phyloP scores from a whole-genome alignment of 2,113 vertebrate genomes.

The Microtus ochrogaster region DNA sequence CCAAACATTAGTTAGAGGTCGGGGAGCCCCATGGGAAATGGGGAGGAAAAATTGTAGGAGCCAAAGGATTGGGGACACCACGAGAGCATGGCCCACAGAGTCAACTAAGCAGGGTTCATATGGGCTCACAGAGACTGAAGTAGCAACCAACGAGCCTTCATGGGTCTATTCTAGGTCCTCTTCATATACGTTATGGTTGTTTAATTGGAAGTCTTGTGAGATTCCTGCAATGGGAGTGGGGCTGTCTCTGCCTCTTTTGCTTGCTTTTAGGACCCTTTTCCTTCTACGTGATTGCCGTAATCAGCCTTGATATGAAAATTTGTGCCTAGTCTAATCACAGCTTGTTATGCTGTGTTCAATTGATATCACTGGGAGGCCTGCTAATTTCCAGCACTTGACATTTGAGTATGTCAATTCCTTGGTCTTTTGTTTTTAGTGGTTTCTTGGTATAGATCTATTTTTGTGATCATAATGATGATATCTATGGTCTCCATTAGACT shows the following conservation, averaged over 20 bases:
- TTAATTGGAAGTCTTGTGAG: neutral
- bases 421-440: neutral
- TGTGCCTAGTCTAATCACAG: neutral
- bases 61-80: neutral
- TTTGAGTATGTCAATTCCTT: neutral
- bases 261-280: neutral
- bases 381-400: neutral
- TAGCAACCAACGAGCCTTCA: neutral
- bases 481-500: neutral
- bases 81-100: neutral
- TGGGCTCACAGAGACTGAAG: neutral
- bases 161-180: neutral
- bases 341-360: neutral
- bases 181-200: neutral
- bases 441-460: neutral
- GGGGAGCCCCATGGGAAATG: neutral
- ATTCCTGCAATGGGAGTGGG: neutral
- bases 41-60: neutral
- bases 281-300: neutral
- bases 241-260: neutral
- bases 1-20: neutral
- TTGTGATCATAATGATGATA: slow-evolving; percentile 10
- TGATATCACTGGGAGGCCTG: too few species aligned
- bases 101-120: neutral
- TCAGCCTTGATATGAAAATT: neutral